These are phyloP conservation scores for Dynastes maya DNA, from an alignment of 2,888 invertebrate genomes.

Conservation along the genomic window DNA sequence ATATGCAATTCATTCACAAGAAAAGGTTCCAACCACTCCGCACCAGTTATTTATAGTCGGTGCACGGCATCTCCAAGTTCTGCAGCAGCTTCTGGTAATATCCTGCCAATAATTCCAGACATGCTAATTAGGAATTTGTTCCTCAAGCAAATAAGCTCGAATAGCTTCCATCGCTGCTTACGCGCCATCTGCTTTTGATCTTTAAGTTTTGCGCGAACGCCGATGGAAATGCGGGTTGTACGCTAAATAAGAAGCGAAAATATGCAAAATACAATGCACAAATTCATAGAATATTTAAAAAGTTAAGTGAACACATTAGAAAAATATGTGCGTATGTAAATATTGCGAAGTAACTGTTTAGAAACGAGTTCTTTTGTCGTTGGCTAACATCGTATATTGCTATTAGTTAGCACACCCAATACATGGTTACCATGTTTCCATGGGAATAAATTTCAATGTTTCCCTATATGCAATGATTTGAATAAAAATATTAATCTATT, in stretches of 20 bases:
- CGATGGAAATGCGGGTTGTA: neutral
- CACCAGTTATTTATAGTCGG: conserved; percentile 37
- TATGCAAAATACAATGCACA: neutral
- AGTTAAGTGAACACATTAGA: conserved; percentile 30
- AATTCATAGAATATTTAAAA: conserved; percentile 1
- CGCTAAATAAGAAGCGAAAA: conserved; percentile 13
- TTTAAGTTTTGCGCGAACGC: neutral
- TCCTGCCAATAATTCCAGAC: conserved; percentile 46
- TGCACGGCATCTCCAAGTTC: conserved; percentile 14
- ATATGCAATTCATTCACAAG: conserved; percentile 45
- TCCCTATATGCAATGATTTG: no score
- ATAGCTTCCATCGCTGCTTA: conserved; percentile 16
- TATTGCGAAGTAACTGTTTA: conserved; percentile 22
- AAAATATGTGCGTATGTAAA: conserved; percentile 10
- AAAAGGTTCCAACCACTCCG: conserved; percentile 15
- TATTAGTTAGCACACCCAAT: neutral
- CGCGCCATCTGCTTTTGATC: conserved; percentile 24
- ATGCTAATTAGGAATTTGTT: conserved; percentile 44
- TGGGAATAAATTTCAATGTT: neutral
- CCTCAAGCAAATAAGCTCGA: conserved; percentile 37
- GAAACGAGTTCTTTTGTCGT: neutral
- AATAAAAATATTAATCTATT: no score
- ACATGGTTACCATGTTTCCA: neutral
- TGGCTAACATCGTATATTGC: neutral
- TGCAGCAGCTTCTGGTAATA: conserved; percentile 32